A percentile compares a stretch with the other conserved stretches of the same genome.
phyloP scores from a whole-genome alignment of 92 coral and sea anemone genomes.

The Heteractis magnifica region DNA sequence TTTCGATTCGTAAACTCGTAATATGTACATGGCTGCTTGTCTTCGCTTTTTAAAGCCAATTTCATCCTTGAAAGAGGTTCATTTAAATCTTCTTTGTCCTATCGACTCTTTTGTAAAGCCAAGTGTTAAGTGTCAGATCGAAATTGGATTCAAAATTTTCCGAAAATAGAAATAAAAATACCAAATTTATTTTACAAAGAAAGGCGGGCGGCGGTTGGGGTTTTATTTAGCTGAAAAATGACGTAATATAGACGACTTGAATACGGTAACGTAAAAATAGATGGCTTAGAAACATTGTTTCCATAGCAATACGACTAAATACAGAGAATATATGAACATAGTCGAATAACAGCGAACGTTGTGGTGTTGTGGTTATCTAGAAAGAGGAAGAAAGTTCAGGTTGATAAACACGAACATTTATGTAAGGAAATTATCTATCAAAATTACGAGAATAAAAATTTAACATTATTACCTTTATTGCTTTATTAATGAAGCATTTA shows the following conservation, averaged over 20 bases:
- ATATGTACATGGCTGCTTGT: not conserved
- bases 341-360: not conserved
- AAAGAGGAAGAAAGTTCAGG: no score
- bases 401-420: no score
- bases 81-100: not conserved
- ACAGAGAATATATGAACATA: not conserved
- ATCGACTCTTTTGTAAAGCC: not conserved
- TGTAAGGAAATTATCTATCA: no score
- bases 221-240: not conserved
- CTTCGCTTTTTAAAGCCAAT: slow-evolving; percentile 19
- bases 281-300: not conserved
- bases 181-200: not conserved
- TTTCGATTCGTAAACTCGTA: not conserved
- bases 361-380: no score
- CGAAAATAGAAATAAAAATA: not conserved
- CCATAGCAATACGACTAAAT: not conserved
- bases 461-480: no score
- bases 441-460: no score
- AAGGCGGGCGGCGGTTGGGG: not conserved
- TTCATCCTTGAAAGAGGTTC: not conserved
- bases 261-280: not conserved
- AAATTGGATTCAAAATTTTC: not conserved
- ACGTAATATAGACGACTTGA: not conserved
- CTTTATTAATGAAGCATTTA: no score
- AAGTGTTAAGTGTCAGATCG: not conserved